Conservation (phyloP, 2,113 vertebrate species). For the Sorex araneus region DNA sequence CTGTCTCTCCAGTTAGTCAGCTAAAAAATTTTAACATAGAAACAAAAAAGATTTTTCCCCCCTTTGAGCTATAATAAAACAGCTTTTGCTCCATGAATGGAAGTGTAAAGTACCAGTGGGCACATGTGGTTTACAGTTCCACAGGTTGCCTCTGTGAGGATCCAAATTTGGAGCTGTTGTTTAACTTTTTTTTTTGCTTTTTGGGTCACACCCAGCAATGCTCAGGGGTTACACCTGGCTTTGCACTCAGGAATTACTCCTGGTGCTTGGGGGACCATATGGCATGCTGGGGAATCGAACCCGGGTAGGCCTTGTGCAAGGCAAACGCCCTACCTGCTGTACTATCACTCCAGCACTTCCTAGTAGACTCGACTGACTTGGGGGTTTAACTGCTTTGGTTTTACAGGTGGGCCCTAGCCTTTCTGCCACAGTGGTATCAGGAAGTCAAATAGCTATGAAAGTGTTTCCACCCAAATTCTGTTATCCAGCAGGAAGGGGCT, state of each 20-base stretch:
- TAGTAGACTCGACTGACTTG: neutral
- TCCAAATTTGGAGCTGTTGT: neutral
- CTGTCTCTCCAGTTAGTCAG: too few species aligned
- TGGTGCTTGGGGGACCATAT: too few species aligned
- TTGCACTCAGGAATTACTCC: too few species aligned
- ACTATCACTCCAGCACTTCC: neutral
- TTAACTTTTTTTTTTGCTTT: too few species aligned
- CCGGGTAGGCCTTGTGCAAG: too few species aligned
- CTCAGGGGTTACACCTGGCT: too few species aligned
- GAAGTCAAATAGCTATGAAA: conserved; percentile 23
- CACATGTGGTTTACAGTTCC: neutral
- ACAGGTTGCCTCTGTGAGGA: neutral
- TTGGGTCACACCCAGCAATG: too few species aligned
- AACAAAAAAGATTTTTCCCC: too few species aligned
- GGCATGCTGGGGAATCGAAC: too few species aligned
- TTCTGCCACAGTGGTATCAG: neutral
- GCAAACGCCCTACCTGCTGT: too few species aligned
- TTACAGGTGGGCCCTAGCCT: neutral
- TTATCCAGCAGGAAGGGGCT: neutral
- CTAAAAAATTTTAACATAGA: too few species aligned
- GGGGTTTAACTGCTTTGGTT: conserved; percentile 17
- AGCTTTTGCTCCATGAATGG: neutral
- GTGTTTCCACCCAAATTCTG: neutral
- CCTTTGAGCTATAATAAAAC: too few species aligned
- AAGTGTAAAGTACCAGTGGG: neutral